A percentile compares a stretch with the other conserved stretches of the same genome.
Evolutionary conservation across 2,888 invertebrate species (phyloP).

Genomic region (Caenorhabditis auriculariae): DNA sequence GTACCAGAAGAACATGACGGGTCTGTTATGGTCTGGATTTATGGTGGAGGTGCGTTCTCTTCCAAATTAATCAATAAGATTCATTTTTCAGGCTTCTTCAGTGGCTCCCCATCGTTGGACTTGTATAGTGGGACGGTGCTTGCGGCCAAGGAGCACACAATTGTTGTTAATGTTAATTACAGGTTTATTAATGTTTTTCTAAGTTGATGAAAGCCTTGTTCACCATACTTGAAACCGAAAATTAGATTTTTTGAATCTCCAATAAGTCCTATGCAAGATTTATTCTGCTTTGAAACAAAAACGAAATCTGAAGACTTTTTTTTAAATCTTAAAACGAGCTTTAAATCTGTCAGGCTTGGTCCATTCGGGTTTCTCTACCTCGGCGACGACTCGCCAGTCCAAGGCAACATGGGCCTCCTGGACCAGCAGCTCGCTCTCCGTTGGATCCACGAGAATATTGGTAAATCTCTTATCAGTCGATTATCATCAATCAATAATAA

Average conservation of each 20-base stretch:
- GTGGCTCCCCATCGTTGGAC: conserved; percentile 64
- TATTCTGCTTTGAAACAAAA: background rate
- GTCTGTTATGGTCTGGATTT: conserved; percentile 64
- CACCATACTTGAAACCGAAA: background rate
- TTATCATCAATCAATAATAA: too few relatives aligned
- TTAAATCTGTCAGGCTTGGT: conserved; percentile 75
- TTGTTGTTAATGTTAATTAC: conserved; percentile 63
- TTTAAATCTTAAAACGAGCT: background rate
- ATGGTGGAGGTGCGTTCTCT: conserved; percentile 57
- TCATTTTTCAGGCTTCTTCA: conserved; percentile 22
- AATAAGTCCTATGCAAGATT: too few relatives aligned
- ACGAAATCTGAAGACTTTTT: too few relatives aligned
- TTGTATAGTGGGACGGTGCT: conserved; percentile 67
- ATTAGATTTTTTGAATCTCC: too few relatives aligned
- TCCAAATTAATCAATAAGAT: background rate
- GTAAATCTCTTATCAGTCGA: too few relatives aligned
- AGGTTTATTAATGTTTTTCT: conserved; percentile 26
- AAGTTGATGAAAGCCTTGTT: too few relatives aligned
- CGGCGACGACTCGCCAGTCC: conserved; percentile 76
- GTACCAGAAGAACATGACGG: conserved; percentile 71
- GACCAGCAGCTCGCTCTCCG: conserved; percentile 89
- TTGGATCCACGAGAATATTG: conserved; percentile 89
- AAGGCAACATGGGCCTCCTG: conserved; percentile 88
- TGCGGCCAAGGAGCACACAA: conserved; percentile 59
- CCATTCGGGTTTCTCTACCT: conserved; percentile 91